Percentiles rank a stretch among this genome's conserved stretches.
Conservation (phyloP, 2,113 vertebrate genomes). For the Pseudolaguvia tuberculata region DNA sequence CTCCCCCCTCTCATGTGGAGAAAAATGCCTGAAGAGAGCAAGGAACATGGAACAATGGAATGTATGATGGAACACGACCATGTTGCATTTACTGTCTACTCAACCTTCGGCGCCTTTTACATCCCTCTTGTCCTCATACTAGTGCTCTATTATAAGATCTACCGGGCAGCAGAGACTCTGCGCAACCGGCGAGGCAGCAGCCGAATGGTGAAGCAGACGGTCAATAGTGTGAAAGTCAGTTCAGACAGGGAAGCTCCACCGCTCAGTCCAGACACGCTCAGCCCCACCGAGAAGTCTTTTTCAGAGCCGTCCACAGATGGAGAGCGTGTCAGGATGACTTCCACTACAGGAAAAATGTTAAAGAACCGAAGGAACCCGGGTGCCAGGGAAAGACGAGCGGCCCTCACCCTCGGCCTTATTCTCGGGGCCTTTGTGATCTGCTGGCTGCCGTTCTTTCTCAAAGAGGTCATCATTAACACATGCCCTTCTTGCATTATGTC, state of each 20-base stretch:
- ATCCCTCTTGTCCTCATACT: constrained; percentile 78
- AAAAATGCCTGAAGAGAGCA: constrained; percentile 41
- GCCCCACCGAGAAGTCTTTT: constrained; percentile 69
- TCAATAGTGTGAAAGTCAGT: constrained; percentile 69
- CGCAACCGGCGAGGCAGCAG: constrained; percentile 75
- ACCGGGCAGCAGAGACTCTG: constrained; percentile 77
- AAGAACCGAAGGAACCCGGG: constrained; percentile 74
- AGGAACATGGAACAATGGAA: constrained; percentile 57
- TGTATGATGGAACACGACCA: constrained; percentile 82
- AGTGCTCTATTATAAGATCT: constrained; percentile 86
- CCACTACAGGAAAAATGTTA: constrained; percentile 64
- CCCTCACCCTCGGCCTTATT: constrained; percentile 78
- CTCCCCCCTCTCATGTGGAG: constrained; percentile 79
- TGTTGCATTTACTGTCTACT: constrained; percentile 78
- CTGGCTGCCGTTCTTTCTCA: constrained; percentile 69
- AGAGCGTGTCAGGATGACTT: constrained; percentile 63
- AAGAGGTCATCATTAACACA: constrained; percentile 79
- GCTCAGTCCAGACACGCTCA: constrained; percentile 61
- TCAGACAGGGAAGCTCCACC: constrained; percentile 66
- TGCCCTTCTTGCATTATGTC: constrained; percentile 77
- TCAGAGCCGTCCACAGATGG: constrained; percentile 73
- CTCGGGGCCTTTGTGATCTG: constrained; percentile 76
- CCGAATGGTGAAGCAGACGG: constrained; percentile 67
- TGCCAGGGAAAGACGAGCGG: constrained; percentile 76
- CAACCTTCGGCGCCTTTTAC: constrained; percentile 83